Evolutionary conservation across 2,888 invertebrate species (phyloP).

Genomic region (Plebejus melissa): DNA sequence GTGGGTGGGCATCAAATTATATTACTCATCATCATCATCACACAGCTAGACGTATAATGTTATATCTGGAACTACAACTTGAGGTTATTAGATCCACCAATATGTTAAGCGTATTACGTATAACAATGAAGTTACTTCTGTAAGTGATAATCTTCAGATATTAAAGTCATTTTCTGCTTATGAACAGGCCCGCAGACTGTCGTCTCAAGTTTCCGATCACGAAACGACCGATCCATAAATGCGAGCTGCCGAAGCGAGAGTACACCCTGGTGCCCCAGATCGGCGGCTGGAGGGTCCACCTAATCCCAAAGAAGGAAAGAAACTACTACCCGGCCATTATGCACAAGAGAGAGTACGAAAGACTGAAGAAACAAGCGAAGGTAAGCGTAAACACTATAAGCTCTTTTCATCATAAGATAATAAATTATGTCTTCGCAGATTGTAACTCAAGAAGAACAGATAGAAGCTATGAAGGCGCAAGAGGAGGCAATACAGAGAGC

Average conservation of each 20-base stretch:
- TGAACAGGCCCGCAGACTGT: conserved; percentile 64
- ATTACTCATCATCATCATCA: neutral
- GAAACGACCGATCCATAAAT: conserved; percentile 66
- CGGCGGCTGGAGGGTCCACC: conserved; percentile 62
- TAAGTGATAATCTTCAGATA: no score
- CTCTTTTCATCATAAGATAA: neutral
- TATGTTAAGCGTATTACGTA: no score
- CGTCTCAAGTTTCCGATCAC: conserved; percentile 64
- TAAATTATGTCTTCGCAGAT: conserved; percentile 44
- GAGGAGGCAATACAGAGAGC: conserved; percentile 75
- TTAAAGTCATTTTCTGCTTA: no score
- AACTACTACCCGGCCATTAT: conserved; percentile 80
- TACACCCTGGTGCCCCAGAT: conserved; percentile 53
- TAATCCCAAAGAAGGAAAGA: conserved; percentile 73
- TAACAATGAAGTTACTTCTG: no score
- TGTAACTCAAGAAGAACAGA: conserved; percentile 55
- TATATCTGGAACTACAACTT: no score
- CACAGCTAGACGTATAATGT: neutral
- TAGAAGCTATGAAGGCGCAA: conserved; percentile 69
- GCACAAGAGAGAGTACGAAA: conserved; percentile 78
- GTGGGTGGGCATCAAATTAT: conserved; percentile 50
- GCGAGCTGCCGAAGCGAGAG: conserved; percentile 53
- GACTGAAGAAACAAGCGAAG: conserved; percentile 79
- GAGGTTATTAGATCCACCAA: no score
- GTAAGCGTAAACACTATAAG: conserved; percentile 46